These are phyloP conservation scores for Plestiodon gilberti DNA, from an alignment of 2,113 vertebrate genomes.

Conservation along the genomic window DNA sequence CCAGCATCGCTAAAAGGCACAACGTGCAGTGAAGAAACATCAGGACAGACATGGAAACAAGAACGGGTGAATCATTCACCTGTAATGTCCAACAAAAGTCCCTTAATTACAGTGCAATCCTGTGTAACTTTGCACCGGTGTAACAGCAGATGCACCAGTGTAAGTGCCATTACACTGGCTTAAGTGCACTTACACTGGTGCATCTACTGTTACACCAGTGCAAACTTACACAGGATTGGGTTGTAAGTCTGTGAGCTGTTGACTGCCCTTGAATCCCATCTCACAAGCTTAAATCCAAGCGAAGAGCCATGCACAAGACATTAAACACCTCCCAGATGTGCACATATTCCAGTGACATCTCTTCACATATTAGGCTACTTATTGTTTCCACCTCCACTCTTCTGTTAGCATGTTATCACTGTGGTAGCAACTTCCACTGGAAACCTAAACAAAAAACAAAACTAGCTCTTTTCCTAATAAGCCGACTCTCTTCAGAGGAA, in stretches of 20 bases:
- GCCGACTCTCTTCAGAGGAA: background rate
- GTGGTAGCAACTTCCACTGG: background rate
- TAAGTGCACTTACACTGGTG: no score
- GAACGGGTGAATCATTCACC: background rate
- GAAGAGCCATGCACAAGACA: background rate
- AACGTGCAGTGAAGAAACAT: background rate
- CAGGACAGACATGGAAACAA: background rate
- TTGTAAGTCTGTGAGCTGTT: constrained; percentile 3
- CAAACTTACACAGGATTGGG: no score
- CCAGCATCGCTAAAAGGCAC: background rate
- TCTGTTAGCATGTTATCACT: background rate
- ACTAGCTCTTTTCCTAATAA: background rate
- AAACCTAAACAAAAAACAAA: background rate
- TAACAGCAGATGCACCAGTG: no score
- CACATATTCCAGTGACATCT: background rate
- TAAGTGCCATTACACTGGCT: no score
- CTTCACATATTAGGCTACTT: background rate
- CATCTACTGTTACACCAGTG: no score
- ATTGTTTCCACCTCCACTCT: background rate
- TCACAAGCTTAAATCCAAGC: constrained; percentile 12
- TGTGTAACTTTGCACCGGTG: no score
- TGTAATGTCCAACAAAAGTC: constrained; percentile 21
- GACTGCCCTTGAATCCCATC: background rate
- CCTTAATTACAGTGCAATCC: no score
- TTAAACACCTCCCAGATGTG: background rate